Evolutionary conservation across 2,888 invertebrate species (phyloP), one percentile per base, ranked within the genome.

Genomic region (Drosophila emarginata): DNA sequence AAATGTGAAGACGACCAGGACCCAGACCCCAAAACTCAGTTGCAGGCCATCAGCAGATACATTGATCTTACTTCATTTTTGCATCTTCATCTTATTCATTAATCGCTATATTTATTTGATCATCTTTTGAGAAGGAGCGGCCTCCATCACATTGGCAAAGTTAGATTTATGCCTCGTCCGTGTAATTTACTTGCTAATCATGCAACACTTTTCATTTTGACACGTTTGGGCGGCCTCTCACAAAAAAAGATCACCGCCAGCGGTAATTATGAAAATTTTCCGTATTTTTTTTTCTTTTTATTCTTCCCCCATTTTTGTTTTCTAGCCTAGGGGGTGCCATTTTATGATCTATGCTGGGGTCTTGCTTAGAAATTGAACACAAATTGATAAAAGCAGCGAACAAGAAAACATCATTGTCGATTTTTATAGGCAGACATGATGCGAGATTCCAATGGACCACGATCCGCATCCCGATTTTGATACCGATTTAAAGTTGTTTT

Each of bases 151-250:
- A 45, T 45, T 45, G 45, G 18, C 21, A 18, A 45, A 45, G 45
- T 45, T 21, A 78, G 87, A 85, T 86, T 89, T 86, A 87, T 85
- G 86, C 77, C 76, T 23, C 57, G 61, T 62, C 77, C 76, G 67
- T 64, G 72, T 84, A 87, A 88, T 89, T 89, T 88, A 89, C 89
- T 86, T 78, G 77, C 82, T 84, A 82, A 88, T 90, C 89, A 90
- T 88, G 89, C 85, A 89, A 89, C 87, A 89, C 83, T 89, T 90
- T 90, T 90, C 89, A 87, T 89, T 89, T 89, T 81, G 84, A 79
- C 81, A 82, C 78, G 79, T 88, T 87, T 76, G 73, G 77, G 69
- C 87, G 81, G 84, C 79, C 14, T 72, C 81, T 66, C 67, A 73
- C 72, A 70, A 84, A 81, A 65, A 87, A 81, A 65, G 54, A 72